phyloP scores from a whole-genome alignment of 2,113 vertebrate genomes.

The Hemichromis elongatus region DNA sequence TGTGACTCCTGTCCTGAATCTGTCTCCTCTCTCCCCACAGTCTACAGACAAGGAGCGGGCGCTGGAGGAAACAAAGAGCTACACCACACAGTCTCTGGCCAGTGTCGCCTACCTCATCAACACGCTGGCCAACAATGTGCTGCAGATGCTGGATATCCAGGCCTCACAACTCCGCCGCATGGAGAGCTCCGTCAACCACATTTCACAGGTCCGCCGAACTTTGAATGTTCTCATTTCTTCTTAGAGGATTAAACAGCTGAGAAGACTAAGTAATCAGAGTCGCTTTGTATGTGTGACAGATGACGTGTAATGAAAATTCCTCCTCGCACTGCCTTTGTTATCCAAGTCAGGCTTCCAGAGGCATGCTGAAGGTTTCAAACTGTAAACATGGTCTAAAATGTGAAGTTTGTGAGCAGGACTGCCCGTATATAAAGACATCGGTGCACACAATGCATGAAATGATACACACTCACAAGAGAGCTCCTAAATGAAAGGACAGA shows the following conservation, averaged over 20 bases:
- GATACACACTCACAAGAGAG: neutral
- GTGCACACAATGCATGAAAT: neutral
- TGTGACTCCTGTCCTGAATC: neutral
- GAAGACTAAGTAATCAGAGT: neutral
- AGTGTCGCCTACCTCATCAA: slow-evolving; percentile 98
- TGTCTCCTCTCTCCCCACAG: slow-evolving; percentile 54
- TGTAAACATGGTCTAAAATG: neutral
- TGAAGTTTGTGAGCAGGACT: neutral
- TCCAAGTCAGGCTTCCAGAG: neutral
- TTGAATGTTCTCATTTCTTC: neutral
- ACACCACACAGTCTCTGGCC: slow-evolving; percentile 95
- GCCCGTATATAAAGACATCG: neutral
- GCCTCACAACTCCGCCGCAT: slow-evolving; percentile 95
- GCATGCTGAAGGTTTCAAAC: neutral
- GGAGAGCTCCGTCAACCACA: slow-evolving; percentile 98
- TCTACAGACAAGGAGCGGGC: slow-evolving; percentile 91
- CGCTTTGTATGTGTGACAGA: neutral
- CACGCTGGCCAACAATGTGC: slow-evolving; percentile 97
- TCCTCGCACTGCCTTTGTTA: neutral
- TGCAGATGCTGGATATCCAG: slow-evolving; percentile 97
- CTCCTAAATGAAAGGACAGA: neutral
- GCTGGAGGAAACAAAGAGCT: slow-evolving; percentile 97
- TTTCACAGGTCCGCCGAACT: slow-evolving; percentile 83
- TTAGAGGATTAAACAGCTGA: neutral
- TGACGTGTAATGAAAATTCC: neutral